Conservation (phyloP, 2,888 invertebrate species). For the Parnassius orleans region DNA sequence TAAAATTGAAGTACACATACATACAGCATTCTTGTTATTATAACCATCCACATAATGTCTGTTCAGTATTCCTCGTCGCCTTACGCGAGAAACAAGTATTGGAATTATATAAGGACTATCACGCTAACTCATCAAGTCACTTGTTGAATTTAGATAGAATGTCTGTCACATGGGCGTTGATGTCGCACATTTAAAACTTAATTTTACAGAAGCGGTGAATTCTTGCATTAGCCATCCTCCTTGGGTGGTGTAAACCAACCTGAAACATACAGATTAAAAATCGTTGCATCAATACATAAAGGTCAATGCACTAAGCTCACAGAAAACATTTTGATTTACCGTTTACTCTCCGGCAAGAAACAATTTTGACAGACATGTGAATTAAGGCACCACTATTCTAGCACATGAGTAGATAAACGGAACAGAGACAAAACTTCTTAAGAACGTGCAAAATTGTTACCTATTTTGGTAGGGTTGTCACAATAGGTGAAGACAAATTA, state of each 20-base stretch:
- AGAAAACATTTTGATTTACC: no score
- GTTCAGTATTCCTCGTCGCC: constrained; percentile 26
- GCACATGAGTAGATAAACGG: no score
- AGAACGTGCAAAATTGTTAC: no score
- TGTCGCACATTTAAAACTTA: constrained; percentile 61
- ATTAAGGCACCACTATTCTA: no score
- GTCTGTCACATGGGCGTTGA: constrained; percentile 58
- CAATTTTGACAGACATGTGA: no score
- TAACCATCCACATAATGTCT: constrained; percentile 22
- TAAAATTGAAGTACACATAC: constrained; percentile 40
- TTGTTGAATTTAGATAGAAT: constrained; percentile 52
- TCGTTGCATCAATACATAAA: no score
- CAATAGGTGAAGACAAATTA: no score
- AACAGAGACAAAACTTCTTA: no score
- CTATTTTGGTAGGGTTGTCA: no score
- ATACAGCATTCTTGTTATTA: constrained; percentile 23
- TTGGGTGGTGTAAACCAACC: constrained; percentile 96
- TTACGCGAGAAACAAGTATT: constrained; percentile 26
- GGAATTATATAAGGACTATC: constrained; percentile 34
- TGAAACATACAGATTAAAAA: constrained; percentile 60
- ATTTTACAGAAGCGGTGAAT: constrained; percentile 54
- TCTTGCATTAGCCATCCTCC: constrained; percentile 89
- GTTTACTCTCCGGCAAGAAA: no score
- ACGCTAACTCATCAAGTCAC: constrained; percentile 52
- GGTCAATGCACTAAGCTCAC: no score